These are phyloP conservation scores for Hycleus cichorii DNA, from an alignment of 1,140 invertebrate genomes.

Conservation along the genomic window DNA sequence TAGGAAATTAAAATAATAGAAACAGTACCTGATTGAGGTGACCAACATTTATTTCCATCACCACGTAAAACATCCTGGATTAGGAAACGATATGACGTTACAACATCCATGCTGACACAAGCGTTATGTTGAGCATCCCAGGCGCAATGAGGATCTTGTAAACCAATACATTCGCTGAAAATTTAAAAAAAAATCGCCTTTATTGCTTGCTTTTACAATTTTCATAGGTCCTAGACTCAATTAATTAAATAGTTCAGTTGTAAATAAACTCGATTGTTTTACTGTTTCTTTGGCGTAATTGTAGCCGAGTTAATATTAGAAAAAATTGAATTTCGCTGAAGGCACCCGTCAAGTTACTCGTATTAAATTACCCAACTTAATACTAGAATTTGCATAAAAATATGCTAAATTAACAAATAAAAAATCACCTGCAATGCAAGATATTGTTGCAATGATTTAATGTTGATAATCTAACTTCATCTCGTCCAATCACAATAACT, in stretches of 20 bases:
- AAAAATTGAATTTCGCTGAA: background rate
- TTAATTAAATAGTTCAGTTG: too few relatives aligned
- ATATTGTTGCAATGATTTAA: constrained; percentile 75
- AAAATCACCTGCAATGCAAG: constrained; percentile 57
- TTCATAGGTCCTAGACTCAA: too few relatives aligned
- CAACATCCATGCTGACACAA: constrained; percentile 48
- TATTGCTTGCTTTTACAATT: too few relatives aligned
- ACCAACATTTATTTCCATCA: constrained; percentile 31
- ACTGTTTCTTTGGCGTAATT: too few relatives aligned
- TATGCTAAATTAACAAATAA: background rate
- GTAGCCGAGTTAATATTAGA: background rate
- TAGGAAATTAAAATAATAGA: background rate
- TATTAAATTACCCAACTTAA: background rate
- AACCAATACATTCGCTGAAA: constrained; percentile 75
- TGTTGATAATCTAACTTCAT: constrained; percentile 78
- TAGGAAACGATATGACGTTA: constrained; percentile 32
- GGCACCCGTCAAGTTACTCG: background rate
- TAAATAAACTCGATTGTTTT: too few relatives aligned
- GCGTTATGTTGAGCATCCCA: constrained; percentile 76
- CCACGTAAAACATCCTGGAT: constrained; percentile 36
- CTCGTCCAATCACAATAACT: constrained; percentile 84
- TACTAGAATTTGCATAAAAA: constrained; percentile 6
- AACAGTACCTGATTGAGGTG: constrained; percentile 19
- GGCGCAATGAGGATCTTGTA: constrained; percentile 97
- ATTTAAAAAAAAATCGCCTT: too few relatives aligned